Conservation (phyloP, 2,113 vertebrate genomes). For the Eublepharis macularius region DNA sequence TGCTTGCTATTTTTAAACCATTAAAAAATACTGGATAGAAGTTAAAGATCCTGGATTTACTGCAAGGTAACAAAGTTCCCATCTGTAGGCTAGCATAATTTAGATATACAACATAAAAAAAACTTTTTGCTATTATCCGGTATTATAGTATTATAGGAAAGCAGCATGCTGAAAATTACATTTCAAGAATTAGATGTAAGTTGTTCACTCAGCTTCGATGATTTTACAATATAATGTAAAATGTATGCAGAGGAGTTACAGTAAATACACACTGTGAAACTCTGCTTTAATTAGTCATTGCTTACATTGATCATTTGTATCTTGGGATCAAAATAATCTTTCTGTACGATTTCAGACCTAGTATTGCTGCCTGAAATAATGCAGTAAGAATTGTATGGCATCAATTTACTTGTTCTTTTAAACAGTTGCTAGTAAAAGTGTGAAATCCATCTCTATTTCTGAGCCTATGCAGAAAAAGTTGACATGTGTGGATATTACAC, state of each 20-base stretch:
- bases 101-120: neutral
- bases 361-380: neutral
- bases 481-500: neutral
- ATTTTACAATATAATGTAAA: conserved; percentile 25
- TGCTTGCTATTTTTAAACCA: neutral
- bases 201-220: neutral
- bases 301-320: neutral
- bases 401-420: neutral
- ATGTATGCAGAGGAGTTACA: neutral
- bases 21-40: neutral
- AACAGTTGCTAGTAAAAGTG: neutral
- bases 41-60: fast-evolving
- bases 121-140: conserved; percentile 3
- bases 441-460: conserved; percentile 5
- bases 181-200: neutral
- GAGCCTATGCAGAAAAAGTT: neutral
- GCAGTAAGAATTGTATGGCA: conserved; percentile 11
- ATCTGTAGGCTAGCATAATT: neutral
- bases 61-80: neutral
- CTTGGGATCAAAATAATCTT: neutral
- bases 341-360: conserved; percentile 1
- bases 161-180: neutral
- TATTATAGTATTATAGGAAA: neutral
- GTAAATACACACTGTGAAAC: neutral
- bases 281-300: neutral